Evolutionary conservation across 2,797 vertebrate genomes (phyloP).

Genomic region (Anas georgica): DNA sequence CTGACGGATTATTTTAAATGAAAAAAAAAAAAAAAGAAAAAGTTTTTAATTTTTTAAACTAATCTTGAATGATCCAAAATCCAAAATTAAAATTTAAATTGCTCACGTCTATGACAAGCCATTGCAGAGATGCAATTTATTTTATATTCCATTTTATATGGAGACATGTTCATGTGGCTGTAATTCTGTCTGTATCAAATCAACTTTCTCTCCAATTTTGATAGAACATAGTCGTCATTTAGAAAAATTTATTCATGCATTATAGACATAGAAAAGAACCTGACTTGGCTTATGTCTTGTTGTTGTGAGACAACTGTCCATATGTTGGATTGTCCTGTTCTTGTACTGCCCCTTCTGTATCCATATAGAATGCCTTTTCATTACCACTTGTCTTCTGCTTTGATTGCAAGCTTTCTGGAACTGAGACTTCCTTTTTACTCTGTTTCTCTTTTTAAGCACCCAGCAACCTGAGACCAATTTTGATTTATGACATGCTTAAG

Average conservation of each 20-base stretch:
- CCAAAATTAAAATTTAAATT: neutral
- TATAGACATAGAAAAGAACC: neutral
- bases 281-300: neutral
- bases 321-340: neutral
- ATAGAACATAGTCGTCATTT: neutral
- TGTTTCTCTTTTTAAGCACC: neutral
- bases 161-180: neutral
- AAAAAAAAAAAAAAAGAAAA: neutral
- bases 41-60: fast-evolving
- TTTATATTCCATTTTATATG: neutral
- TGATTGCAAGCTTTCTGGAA: neutral
- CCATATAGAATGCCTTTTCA: neutral
- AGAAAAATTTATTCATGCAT: neutral
- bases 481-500: neutral
- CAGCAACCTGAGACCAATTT: neutral
- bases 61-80: neutral
- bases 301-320: neutral
- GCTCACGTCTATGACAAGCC: neutral
- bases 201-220: neutral
- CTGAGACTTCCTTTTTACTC: neutral
- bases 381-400: neutral
- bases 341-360: neutral
- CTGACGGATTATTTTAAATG: neutral
- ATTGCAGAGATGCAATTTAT: neutral
- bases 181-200: neutral